These are phyloP conservation scores for Acholoe squamosa DNA, from an alignment of 2,888 invertebrate species.

Conservation along the genomic window DNA sequence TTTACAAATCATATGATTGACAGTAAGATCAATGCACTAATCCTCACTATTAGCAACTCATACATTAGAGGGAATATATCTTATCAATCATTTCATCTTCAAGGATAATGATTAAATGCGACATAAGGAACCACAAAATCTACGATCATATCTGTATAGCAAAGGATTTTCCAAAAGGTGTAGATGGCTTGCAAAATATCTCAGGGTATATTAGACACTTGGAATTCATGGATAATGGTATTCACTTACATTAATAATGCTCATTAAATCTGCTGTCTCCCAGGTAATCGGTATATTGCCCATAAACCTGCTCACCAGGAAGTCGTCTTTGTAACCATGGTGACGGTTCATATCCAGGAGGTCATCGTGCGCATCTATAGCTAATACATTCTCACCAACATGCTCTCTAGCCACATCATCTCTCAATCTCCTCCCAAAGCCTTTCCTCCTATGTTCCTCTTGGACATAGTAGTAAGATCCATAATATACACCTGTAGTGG, in stretches of 20 bases:
- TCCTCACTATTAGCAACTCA: no score
- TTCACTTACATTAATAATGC: not conserved
- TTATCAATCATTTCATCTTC: no score
- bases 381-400: constrained; percentile 62
- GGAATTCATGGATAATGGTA: no score
- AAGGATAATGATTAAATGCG: no score
- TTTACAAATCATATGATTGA: no score
- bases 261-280: not conserved
- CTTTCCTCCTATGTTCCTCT: constrained; percentile 23
- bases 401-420: constrained; percentile 63
- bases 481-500: constrained; percentile 38
- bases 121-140: no score
- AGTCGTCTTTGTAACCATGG: constrained; percentile 45
- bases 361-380: constrained; percentile 65
- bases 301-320: constrained; percentile 17
- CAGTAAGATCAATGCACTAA: no score
- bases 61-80: no score
- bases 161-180: no score
- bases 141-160: no score
- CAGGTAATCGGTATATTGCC: not conserved
- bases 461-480: constrained; percentile 64
- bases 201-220: no score
- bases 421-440: constrained; percentile 55
- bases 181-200: no score
- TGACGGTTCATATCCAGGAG: constrained; percentile 64